Conservation (phyloP, 53 echinoderm and acorn worm genomes). For the Hippasteria phrygiana region DNA sequence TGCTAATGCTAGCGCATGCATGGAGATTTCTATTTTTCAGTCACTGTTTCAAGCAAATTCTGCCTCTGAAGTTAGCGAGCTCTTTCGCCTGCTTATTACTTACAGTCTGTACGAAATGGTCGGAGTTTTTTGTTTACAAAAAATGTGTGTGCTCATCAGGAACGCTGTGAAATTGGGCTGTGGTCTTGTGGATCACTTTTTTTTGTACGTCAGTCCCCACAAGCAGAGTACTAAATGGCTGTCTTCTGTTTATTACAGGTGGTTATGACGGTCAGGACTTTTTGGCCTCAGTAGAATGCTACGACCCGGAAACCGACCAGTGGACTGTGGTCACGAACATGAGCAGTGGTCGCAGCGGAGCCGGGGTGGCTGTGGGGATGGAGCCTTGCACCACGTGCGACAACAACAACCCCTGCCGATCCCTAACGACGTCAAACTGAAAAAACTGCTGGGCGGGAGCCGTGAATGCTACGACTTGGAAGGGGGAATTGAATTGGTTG, state of each 20-base stretch:
- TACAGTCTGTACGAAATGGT: too few species aligned
- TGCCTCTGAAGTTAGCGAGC: too few species aligned
- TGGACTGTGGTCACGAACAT: slow-evolving; percentile 89
- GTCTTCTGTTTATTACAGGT: slow-evolving; percentile 53
- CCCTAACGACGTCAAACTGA: slow-evolving; percentile 13
- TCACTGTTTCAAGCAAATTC: too few species aligned
- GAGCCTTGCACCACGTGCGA: slow-evolving; percentile 86
- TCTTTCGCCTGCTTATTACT: too few species aligned
- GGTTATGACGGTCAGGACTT: slow-evolving; percentile 99
- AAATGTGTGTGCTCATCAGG: too few species aligned
- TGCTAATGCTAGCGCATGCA: too few species aligned
- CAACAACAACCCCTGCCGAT: slow-evolving; percentile 60
- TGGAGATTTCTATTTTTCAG: too few species aligned
- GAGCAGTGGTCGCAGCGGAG: slow-evolving; percentile 95
- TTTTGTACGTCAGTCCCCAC: too few species aligned
- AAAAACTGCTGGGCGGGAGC: too few species aligned
- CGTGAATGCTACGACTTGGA: neutral
- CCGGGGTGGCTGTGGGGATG: slow-evolving; percentile 92
- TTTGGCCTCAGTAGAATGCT: slow-evolving; percentile 89
- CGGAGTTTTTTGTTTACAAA: too few species aligned
- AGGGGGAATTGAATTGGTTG: neutral
- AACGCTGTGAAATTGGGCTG: too few species aligned
- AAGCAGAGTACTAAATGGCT: neutral
- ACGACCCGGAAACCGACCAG: slow-evolving; percentile 78
- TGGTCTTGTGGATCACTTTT: too few species aligned